These are phyloP conservation scores for Acleris literana DNA, from an alignment of 2,888 invertebrate genomes.

Conservation along the genomic window DNA sequence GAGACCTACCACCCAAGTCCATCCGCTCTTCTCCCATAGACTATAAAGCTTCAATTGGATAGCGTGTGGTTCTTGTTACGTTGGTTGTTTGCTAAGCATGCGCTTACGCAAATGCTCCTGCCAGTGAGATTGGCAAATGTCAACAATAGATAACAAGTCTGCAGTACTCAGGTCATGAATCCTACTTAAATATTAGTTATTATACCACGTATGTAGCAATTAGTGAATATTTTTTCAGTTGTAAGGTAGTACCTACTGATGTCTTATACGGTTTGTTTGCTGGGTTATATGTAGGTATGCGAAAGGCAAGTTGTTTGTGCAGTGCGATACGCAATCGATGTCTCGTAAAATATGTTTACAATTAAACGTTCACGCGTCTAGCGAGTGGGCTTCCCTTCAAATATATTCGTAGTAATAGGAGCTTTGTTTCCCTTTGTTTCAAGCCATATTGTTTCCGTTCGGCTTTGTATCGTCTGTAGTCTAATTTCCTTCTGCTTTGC, in stretches of 20 bases:
- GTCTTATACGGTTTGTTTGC: constrained; percentile 4
- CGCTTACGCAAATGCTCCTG: constrained; percentile 79
- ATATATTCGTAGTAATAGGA: neutral
- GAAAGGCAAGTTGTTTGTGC: constrained; percentile 5
- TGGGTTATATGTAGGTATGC: neutral
- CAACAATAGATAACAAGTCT: constrained; percentile 72
- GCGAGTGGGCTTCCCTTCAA: constrained; percentile 25
- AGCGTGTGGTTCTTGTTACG: constrained; percentile 42
- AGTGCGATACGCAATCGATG: constrained; percentile 17
- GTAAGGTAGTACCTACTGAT: constrained; percentile 16
- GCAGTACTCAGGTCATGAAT: constrained; percentile 61
- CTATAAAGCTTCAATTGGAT: neutral
- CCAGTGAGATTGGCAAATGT: constrained; percentile 68
- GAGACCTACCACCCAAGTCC: constrained; percentile 46
- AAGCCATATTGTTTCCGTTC: no score
- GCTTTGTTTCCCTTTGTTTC: no score
- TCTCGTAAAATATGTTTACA: constrained; percentile 33
- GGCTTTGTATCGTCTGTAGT: no score
- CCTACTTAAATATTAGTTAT: constrained; percentile 38
- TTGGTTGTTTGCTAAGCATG: constrained; percentile 55
- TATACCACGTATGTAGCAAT: constrained; percentile 19
- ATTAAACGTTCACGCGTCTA: constrained; percentile 20
- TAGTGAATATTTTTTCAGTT: neutral
- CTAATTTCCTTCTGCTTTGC: no score
- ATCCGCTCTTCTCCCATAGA: neutral